Evolutionary conservation across 2,888 invertebrate genomes (phyloP), one percentile per base, ranked within the genome.

Genomic region (Epinotia brunnichana): DNA sequence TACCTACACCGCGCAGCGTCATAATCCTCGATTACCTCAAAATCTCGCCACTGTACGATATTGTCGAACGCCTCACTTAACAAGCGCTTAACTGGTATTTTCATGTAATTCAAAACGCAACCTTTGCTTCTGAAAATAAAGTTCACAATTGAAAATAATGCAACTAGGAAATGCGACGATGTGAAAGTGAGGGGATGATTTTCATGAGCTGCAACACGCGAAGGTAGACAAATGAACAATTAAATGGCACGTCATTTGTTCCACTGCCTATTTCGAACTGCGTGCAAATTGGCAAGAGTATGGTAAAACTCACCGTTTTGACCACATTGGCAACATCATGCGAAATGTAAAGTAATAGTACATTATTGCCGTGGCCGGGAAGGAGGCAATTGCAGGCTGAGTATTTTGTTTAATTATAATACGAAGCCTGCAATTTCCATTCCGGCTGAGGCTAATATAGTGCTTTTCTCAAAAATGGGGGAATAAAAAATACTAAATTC

Each of bases 141-240:
- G 24, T 29, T 57, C 29, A 29, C 15, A 7, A 9, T 57, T n/a
- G 53, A 15, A 29, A n/a, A 11, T 9, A 13, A 57, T 29, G 15
- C 7, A 57, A 29, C 29, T 29, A n/a, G 5, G 9, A 13, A n/a
- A 56, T 56, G 9, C 5, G 57, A n/a, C 57, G 9, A n/a, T 21
- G 5, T 3, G 29, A 24, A 57, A 15, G 15, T 13, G 15, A 3
- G 24, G 57, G 2, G 29, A 1, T 15, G 9, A 29, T 29, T 57
- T 57, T 57, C 57, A 57, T 57, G n/a, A 61, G 61, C 69, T 54
- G 41, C 53, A 61, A 69, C 60, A 53, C 61, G 35, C n/a, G 17
- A 19, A 19, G 64, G 68, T 39, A 54, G 61, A 69, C 61, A 61
- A 69, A 69, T 69, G 51, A 53, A 69, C 53, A 69, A 69, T 61